Base-by-base conservation (phyloP, 2,888 invertebrate species). In the Melolontha melolontha region DNA sequence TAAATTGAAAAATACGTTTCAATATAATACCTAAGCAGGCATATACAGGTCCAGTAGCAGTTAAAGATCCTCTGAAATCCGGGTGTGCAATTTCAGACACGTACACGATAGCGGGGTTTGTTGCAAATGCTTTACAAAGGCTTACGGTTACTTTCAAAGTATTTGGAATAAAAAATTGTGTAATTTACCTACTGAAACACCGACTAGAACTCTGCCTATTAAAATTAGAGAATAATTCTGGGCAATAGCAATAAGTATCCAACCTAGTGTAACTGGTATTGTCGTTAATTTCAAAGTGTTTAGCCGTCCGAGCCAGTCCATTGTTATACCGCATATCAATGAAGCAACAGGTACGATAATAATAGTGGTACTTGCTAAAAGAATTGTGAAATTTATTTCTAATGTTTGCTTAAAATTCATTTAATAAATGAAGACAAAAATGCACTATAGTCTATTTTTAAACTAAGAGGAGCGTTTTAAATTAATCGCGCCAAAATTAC, bases 31-130 rank as follows among this genome's bases (percentile, higher is more conserved):
- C 34, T 68, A 88, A 80, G 1, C 88, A 88, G 6, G 88, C 87
- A 72, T 87, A 82, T 5, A 87, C 86, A 1, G 88, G 88, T 5
- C 87, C 87, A 39, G 85, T 82, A 10, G 88, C 87, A 68, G 88
- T 86, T 49, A 89, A 79, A 8, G 88, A 86, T 11, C 88, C 88
- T 68, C 89, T 78, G 67, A 88, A 80, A 75, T 88, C 88, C 1
- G 88, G 86, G 51, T 87, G 80, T 0, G 87, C 87, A 1, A 88
- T 86, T 80, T 88, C 88, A 6, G 88, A 88, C 64, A 88, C 87
- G 78, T 89, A 89, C 22, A 88, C 88, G 47, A 87, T 86, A 1
- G 87, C 88, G 11, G 89, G 88, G 71, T 87, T 87, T 1, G 87
- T 86, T 10, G 87, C 87, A 79, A 87, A 81, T 1, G 88, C 88